A percentile compares a stretch with the other conserved stretches of the same genome.
Conservation (phyloP, 2,113 vertebrate species). For the Pomatostomus ruficeps region DNA sequence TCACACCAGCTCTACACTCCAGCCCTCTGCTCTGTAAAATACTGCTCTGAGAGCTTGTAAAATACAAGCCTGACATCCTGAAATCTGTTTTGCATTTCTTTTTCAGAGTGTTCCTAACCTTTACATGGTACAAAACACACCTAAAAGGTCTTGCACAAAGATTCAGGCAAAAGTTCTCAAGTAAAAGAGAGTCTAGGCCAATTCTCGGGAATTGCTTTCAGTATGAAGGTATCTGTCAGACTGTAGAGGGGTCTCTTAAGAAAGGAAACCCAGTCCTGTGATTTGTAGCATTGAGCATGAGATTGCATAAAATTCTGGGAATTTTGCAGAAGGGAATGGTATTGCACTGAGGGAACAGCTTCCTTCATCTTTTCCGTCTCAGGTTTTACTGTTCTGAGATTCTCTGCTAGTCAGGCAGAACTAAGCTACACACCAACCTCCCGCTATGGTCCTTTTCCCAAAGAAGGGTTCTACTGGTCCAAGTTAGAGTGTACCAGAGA, state of each 20-base stretch:
- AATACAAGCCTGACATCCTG: not conserved
- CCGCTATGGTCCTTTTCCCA: not conserved
- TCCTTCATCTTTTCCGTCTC: not conserved
- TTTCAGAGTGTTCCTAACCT: not conserved
- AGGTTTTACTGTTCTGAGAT: not conserved
- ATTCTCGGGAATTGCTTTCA: not conserved
- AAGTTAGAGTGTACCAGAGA: not conserved
- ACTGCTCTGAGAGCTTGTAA: not conserved
- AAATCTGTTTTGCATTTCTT: not conserved
- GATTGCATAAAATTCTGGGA: not conserved
- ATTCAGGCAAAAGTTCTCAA: not conserved
- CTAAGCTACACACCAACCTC: not conserved
- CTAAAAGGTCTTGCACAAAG: not conserved
- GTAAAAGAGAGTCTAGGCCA: not conserved
- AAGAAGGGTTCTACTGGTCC: not conserved
- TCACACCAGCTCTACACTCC: constrained; percentile 1
- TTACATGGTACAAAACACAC: not conserved
- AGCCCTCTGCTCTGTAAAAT: constrained; percentile 16
- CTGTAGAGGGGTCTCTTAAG: not conserved
- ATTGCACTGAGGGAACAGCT: not conserved
- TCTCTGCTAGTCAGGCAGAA: not conserved
- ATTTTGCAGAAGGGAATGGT: not conserved
- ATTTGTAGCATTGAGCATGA: not conserved
- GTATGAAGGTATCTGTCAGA: not conserved
- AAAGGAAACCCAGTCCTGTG: not conserved